Percentiles rank a stretch among this genome's conserved stretches.
Conservation (phyloP, 2,113 vertebrate genomes). For the Puffinus mauretanicus region DNA sequence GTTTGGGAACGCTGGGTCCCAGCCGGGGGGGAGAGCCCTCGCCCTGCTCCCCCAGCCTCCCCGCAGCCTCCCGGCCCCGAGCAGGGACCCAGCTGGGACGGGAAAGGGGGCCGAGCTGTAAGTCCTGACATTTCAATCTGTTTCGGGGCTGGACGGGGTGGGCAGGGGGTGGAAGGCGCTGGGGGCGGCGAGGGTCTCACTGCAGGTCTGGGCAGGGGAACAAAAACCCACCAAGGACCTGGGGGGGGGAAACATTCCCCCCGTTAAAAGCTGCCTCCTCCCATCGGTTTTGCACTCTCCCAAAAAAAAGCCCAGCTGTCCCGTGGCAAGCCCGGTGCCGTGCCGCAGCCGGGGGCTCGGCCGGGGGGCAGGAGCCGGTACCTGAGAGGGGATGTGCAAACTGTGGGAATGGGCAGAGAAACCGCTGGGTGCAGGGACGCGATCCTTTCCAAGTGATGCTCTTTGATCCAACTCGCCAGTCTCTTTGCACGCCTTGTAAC, state of each 20-base stretch:
- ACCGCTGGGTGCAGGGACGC: rapidly evolving
- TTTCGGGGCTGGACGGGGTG: neutral
- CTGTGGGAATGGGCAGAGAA: neutral
- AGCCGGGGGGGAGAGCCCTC: rapidly evolving
- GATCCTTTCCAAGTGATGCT: rapidly evolving
- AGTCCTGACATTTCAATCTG: slow-evolving; percentile 19
- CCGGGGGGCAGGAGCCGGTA: neutral
- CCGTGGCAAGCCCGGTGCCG: rapidly evolving
- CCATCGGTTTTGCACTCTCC: neutral
- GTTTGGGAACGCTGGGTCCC: neutral
- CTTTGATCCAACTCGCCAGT: neutral
- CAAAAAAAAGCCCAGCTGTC: neutral
- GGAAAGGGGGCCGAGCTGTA: slow-evolving; percentile 16
- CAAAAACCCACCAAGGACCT: neutral
- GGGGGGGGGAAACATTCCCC: neutral
- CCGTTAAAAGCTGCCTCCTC: neutral
- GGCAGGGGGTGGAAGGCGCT: neutral
- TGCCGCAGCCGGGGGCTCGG: neutral
- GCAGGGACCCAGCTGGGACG: neutral
- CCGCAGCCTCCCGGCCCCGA: neutral
- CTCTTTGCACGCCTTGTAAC: neutral
- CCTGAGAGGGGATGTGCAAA: neutral
- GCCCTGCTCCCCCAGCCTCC: neutral
- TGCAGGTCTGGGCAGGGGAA: neutral
- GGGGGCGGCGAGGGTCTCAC: neutral